Base-by-base conservation (phyloP, 2,888 invertebrate species). In the Epirrhoe tristata region DNA sequence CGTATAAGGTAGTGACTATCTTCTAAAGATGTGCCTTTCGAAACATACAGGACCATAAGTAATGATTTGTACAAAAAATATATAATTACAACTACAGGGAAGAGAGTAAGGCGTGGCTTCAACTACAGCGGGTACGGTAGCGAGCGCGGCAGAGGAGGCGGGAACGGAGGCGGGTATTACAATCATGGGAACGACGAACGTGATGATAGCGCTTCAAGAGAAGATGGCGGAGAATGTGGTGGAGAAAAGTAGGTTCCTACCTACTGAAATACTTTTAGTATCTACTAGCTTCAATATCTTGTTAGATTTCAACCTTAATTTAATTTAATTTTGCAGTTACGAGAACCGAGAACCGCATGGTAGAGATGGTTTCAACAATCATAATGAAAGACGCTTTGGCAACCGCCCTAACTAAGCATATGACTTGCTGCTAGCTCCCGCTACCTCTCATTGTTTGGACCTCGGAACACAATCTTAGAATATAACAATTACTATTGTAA, bases 121-220 rank as follows among this genome's bases (percentile, higher is more conserved):
- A 83, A 82, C 61, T 79, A 72, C 59, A 76, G 77, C 63, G 78
- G 60, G 6, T 60, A 64, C 12, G 63, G 63, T 14, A 57, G 67
- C 63, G 67, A 60, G 48, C 63, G 63, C 57, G 60, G 76, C 3
- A 73, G 74, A 53, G 77, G 76, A 16, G 69, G 72, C 39, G 72
- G 73, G 16, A 72, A 73, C 24, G 74, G 74, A 7, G 65, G 77
- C 58, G 75, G 76, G 4, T 84, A 77, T 66, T 53, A 56, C 56
- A 51, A 53, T 0, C 78, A 77, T n/a, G 81, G 76, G n/a, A 84
- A 80, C 72, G 78, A 82, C 51, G 85, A 89, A 48, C 79, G 77
- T 0, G 84, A 86, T 54, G 81, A 79, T 6, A 88, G 82, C 64
- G 73, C 73, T 50, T 84, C 86, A 61, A 74, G 74, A 7, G 87